Evolutionary conservation across 2,888 invertebrate species (phyloP), one percentile per base, ranked within the genome.

Genomic region (Caradrina kadenii): DNA sequence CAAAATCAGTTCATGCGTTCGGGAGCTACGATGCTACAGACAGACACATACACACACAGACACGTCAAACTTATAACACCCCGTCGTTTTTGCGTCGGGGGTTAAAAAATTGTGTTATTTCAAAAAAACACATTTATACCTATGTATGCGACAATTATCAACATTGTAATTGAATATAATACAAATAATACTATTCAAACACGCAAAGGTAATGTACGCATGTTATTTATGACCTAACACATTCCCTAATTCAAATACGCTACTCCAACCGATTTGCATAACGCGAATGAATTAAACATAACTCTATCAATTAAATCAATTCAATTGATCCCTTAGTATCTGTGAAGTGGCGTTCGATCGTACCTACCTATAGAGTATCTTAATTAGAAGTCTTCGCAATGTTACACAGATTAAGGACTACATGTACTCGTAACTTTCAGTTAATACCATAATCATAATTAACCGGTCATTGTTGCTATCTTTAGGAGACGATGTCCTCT

Each of bases 261-360:
- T 8, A 67, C 62, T 52, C 26, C 13, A 42, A 42, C 31, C 15
- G 8, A 74, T 79, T n/a, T 63, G n/a, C 55, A 60, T 79, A 66
- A 69, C 66, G 22, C 19, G 42, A n/a, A 58, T 69, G 59, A 63
- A 79, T 79, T 68, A 66, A 63, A 74, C 76, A 68, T 67, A 49
- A 35, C 48, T 53, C 49, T 42, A 66, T 26, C 48, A 56, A 79
- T 74, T 42, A 48, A 62, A 62, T 60, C 50, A 50, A 55, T 49
- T 55, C 22, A 45, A 59, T 79, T 49, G 35, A 56, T 73, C 55
- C 39, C 35, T 63, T 35, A 22, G 22, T 59, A 45, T 54, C n/a
- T 49, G 35, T 7, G 15, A 31, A 53, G 11, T 49, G 39, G 49
- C 19, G 10, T 62, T 62, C 52, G 52, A 26, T 49, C 39, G 26